Conservation (phyloP, 2,888 invertebrate genomes). For the Macaria liturata region DNA sequence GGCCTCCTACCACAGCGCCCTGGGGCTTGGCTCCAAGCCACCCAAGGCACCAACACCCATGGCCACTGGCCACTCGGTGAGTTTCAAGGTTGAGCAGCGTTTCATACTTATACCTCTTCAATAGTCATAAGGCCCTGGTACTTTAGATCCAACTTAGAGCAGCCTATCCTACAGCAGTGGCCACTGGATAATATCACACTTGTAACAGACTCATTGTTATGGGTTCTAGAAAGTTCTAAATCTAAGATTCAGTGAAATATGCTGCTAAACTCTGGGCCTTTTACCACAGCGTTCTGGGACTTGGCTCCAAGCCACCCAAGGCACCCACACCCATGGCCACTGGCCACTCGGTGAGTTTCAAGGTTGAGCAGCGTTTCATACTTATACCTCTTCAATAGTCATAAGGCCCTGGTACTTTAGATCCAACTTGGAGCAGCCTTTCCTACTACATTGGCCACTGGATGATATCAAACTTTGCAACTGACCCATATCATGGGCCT, state of each 20-base stretch:
- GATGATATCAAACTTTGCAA: too few species aligned
- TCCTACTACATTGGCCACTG: too few species aligned
- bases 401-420: neutral
- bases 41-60: slow-evolving; percentile 76
- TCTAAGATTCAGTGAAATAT: too few species aligned
- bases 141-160: too few species aligned
- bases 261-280: slow-evolving; percentile 96
- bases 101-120: slow-evolving; percentile 45
- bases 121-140: neutral
- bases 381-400: slow-evolving; percentile 1
- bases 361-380: slow-evolving; percentile 78
- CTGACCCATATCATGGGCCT: too few species aligned
- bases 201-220: too few species aligned
- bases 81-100: slow-evolving; percentile 82
- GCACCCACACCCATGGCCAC: slow-evolving; percentile 79
- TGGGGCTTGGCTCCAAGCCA: slow-evolving; percentile 85
- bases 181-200: too few species aligned
- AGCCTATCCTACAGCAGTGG: too few species aligned
- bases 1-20: slow-evolving; percentile 92
- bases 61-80: slow-evolving; percentile 87
- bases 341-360: slow-evolving; percentile 88
- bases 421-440: too few species aligned
- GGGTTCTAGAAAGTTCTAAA: too few species aligned
- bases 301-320: slow-evolving; percentile 82
- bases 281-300: slow-evolving; percentile 90